Evolutionary conservation across 2,113 vertebrate species (phyloP), one percentile per base, ranked within the genome.

Genomic region (Stercorarius parasiticus): DNA sequence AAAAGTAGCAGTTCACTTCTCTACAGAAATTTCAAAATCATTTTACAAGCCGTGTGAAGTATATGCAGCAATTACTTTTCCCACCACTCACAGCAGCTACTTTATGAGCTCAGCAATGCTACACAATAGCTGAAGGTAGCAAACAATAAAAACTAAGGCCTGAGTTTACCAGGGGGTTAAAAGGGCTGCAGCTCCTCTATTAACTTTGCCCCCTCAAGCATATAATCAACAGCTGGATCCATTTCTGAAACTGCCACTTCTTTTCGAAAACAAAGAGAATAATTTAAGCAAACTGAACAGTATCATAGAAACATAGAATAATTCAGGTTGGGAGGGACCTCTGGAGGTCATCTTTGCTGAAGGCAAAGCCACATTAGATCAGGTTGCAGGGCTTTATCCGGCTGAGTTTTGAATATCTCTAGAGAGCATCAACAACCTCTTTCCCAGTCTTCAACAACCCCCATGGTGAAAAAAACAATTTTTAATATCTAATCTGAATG

Each of bases 171-270:
- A 87, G 91, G 93, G 89, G 84, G 73, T 84, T 91, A 89, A 94
- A 94, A 87, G 49, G 70, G 70, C 84, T 85, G 78, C 70, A 89
- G 74, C n/a, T 95, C 19, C 70, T 94, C 91, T 61, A 91, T 95
- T 93, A 91, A 79, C 0, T 1, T 91, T 94, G 83, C 34, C 81
- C 69, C 70, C 56, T 85, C 91, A 97, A 96, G 93, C 92, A 94
- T 94, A 94, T 85, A 84, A 96, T 95, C 84, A 89, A 93, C 91
- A 93, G 89, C 89, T 95, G 91, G 89, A 94, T 88, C 73, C 36
- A 62, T 71, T 97, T 95, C 93, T 78, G 69, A 96, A 92, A 88
- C 66, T 74, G 81, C 73, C 91, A 79, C 32, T 85, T 87, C 17
- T 88, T 81, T 82, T 52, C 76, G 86, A 89, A 94, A 93, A 92